Conservation (phyloP, 2,797 vertebrate genomes). For the Pristis pectinata region DNA sequence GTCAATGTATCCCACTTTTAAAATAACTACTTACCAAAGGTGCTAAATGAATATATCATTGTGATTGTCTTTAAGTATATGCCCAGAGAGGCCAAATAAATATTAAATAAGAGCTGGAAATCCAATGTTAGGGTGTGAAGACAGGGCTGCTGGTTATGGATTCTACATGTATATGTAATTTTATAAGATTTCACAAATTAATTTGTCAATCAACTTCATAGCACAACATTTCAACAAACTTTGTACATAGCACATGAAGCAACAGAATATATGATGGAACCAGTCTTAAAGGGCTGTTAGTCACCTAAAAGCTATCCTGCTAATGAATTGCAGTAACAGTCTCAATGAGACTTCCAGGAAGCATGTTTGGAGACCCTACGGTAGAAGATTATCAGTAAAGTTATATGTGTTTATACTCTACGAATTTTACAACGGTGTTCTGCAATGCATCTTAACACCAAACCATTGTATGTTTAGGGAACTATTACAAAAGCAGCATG, state of each 20-base stretch:
- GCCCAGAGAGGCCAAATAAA: background rate
- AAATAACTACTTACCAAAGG: background rate
- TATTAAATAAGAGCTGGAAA: background rate
- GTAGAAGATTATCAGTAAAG: background rate
- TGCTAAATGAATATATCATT: background rate
- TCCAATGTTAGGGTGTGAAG: too few relatives aligned
- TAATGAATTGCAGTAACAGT: background rate
- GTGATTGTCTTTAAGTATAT: background rate
- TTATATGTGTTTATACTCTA: background rate
- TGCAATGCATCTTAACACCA: background rate
- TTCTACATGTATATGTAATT: background rate
- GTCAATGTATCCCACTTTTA: background rate
- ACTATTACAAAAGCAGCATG: background rate
- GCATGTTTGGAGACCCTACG: background rate
- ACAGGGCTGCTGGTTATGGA: background rate
- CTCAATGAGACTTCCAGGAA: background rate
- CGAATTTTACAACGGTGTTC: background rate
- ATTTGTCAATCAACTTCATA: background rate
- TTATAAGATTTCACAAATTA: background rate
- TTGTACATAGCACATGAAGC: background rate
- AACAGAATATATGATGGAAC: background rate
- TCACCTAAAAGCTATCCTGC: background rate
- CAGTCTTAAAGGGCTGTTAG: background rate
- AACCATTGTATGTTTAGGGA: background rate
- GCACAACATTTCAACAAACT: background rate